phyloP scores from a whole-genome alignment of 2,113 vertebrate genomes.

The Podarcis muralis region DNA sequence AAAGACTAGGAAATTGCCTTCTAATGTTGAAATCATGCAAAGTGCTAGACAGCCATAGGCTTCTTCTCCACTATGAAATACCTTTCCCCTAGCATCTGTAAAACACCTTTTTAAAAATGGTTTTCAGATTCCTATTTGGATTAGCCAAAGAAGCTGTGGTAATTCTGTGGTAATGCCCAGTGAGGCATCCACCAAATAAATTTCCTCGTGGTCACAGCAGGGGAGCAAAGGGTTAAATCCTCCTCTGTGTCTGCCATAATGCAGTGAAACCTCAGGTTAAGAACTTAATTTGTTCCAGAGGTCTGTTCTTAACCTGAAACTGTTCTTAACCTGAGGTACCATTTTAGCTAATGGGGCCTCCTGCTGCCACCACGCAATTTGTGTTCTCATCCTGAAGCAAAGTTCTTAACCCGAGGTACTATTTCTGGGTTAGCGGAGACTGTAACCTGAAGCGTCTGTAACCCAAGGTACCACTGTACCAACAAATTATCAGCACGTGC shows the following conservation, averaged over 20 bases:
- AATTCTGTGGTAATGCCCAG: neutral
- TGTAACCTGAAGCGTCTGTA: no score
- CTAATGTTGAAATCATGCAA: neutral
- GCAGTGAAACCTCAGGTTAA: no score
- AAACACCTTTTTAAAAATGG: neutral
- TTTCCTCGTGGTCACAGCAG: neutral
- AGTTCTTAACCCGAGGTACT: no score
- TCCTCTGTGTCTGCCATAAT: neutral
- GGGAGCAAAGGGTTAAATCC: neutral
- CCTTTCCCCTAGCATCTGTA: neutral
- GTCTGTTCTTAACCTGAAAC: no score
- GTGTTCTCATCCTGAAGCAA: no score
- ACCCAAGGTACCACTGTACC: neutral
- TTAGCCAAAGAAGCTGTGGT: neutral
- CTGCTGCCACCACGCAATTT: no score
- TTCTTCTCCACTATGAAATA: neutral
- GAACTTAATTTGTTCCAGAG: no score
- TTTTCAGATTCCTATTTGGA: neutral
- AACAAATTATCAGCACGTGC: no score
- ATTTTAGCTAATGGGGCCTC: no score
- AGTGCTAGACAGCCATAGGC: neutral
- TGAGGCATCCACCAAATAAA: no score
- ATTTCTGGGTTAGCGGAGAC: no score
- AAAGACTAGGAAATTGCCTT: conserved; percentile 6
- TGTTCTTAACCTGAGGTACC: no score